phyloP scores from a whole-genome alignment of 92 coral and sea anemone species.

The Heteractis magnifica region DNA sequence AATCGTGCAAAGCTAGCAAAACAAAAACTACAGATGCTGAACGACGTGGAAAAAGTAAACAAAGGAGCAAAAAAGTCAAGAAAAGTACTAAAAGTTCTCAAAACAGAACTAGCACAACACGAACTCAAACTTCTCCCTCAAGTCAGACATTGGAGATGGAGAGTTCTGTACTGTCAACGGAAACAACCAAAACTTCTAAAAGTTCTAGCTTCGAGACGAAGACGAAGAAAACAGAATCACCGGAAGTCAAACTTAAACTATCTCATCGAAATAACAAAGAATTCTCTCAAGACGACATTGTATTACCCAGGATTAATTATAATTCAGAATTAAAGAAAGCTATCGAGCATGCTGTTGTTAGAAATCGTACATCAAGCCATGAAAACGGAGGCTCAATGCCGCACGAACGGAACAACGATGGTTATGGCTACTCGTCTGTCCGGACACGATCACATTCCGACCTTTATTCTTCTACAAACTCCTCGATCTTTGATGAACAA shows the following conservation, averaged over 20 bases:
- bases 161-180: constrained; percentile 9
- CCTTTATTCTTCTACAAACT: constrained; percentile 1
- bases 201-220: not conserved
- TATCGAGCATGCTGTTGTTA: constrained; percentile 65
- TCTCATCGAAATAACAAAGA: constrained; percentile 61
- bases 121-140: constrained; percentile 15
- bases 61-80: constrained; percentile 43
- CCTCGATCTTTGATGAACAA: constrained; percentile 8
- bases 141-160: constrained; percentile 15
- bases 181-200: not conserved
- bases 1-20: constrained; percentile 18
- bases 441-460: not conserved
- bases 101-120: not conserved
- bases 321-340: constrained; percentile 70
- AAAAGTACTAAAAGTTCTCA: constrained; percentile 10
- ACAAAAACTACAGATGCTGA: constrained; percentile 26
- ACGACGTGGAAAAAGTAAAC: constrained; percentile 35
- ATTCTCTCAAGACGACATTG: constrained; percentile 47
- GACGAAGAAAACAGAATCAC: constrained; percentile 1
- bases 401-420: not conserved
- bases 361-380: constrained; percentile 32
- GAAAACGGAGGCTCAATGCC: not conserved
- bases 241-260: constrained; percentile 49
- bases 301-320: constrained; percentile 74
- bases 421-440: not conserved